Evolutionary conservation across 2,888 invertebrate species (phyloP).

Genomic region (Polyommatus iphigenia): DNA sequence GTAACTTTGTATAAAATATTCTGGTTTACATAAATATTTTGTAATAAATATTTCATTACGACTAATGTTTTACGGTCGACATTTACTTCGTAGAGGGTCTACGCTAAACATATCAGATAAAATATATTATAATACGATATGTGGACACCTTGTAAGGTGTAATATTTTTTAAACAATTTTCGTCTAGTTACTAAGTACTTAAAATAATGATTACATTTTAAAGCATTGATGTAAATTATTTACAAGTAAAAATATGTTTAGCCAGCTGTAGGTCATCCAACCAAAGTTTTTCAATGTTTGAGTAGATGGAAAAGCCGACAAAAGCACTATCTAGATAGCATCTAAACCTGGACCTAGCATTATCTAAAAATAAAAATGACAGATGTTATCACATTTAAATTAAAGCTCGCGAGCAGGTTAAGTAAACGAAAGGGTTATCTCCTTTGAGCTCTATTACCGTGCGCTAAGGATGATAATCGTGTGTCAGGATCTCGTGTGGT

Average conservation of each 20-base stretch:
- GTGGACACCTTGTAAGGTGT: not conserved
- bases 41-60: not conserved
- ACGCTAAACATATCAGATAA: not conserved
- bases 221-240: not conserved
- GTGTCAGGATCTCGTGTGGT: constrained; percentile 12
- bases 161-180: not conserved
- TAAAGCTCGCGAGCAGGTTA: constrained; percentile 24
- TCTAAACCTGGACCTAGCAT: not conserved
- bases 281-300: not conserved
- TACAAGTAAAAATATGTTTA: not conserved
- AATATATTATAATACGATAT: too few relatives aligned
- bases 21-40: not conserved
- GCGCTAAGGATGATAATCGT: not conserved
- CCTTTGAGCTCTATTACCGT: not conserved
- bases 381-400: constrained; percentile 29
- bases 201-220: not conserved
- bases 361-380: constrained; percentile 30
- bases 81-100: not conserved
- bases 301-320: not conserved
- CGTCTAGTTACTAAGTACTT: not conserved
- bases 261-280: not conserved
- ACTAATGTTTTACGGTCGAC: not conserved
- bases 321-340: not conserved
- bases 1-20: not conserved
- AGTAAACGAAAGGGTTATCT: not conserved